Evolutionary conservation across 1,140 invertebrate genomes (phyloP).

Genomic region (Trachelipus rathkii): DNA sequence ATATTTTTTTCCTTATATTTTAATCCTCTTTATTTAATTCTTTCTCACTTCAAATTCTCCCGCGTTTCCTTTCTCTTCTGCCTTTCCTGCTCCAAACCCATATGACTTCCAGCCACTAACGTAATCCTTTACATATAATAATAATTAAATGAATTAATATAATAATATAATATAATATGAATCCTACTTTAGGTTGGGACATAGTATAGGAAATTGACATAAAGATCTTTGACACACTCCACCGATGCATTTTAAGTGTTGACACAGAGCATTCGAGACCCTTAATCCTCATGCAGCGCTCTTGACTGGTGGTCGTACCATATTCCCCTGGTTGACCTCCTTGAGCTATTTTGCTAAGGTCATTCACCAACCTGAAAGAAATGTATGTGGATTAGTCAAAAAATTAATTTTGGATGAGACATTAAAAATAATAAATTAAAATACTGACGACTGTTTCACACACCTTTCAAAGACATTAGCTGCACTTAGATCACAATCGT

Average conservation of each 20-base stretch:
- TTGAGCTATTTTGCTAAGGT: constrained; percentile 88
- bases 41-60: too few relatives aligned
- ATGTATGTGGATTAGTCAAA: background rate
- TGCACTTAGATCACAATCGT: constrained; percentile 96
- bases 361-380: constrained; percentile 70
- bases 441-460: too few relatives aligned
- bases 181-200: constrained; percentile 66
- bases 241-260: constrained; percentile 98
- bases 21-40: too few relatives aligned
- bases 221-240: constrained; percentile 98
- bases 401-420: background rate
- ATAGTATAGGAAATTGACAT: constrained; percentile 89
- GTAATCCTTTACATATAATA: too few relatives aligned
- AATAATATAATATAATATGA: background rate
- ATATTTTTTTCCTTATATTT: too few relatives aligned
- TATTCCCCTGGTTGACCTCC: constrained; percentile 67
- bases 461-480: constrained; percentile 90
- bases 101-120: too few relatives aligned
- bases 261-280: constrained; percentile 95
- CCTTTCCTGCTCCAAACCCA: too few relatives aligned
- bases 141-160: too few relatives aligned
- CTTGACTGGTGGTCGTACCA: constrained; percentile 73
- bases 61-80: too few relatives aligned
- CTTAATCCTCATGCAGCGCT: constrained; percentile 91
- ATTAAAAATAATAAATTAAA: background rate